Conservation (phyloP, 2,888 invertebrate genomes). For the Lasioglossum oenotherae region DNA sequence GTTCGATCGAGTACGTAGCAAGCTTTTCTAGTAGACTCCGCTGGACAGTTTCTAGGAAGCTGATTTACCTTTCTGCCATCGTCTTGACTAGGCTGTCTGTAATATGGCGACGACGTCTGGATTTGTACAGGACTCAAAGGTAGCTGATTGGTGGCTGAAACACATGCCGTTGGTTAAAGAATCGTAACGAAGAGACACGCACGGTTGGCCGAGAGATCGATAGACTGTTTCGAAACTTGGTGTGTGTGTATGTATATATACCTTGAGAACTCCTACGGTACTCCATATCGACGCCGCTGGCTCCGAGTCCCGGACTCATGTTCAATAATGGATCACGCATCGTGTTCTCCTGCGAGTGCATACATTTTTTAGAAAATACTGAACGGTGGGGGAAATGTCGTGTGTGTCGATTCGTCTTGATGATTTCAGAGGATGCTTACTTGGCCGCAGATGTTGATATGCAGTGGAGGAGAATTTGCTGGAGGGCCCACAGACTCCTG, state of each 20-base stretch:
- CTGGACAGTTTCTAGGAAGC: background rate
- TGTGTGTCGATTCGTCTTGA: background rate
- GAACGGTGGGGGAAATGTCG: background rate
- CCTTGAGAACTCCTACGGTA: conserved; percentile 81
- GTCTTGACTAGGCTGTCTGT: conserved; percentile 85
- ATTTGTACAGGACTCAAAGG: conserved; percentile 86
- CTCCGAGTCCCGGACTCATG: conserved; percentile 83
- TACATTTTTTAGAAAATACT: background rate
- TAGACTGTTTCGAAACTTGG: conserved; percentile 27
- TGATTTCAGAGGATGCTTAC: conserved; percentile 70
- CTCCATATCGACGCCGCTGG: conserved; percentile 80
- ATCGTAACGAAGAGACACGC: conserved; percentile 16
- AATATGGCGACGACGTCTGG: conserved; percentile 86
- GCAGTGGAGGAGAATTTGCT: conserved; percentile 85
- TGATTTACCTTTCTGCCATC: conserved; percentile 86
- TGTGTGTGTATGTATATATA: conserved; percentile 45
- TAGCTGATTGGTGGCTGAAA: conserved; percentile 83
- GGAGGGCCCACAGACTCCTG: conserved; percentile 79
- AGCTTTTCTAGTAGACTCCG: background rate
- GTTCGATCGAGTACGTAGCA: background rate
- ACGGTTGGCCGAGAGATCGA: conserved; percentile 23
- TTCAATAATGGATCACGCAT: conserved; percentile 83
- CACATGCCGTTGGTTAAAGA: conserved; percentile 20
- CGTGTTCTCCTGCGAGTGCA: conserved; percentile 78
- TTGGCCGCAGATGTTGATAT: conserved; percentile 86